These are phyloP conservation scores for Bimastos eiseni DNA, from an alignment of 2,888 invertebrate genomes.

Conservation along the genomic window DNA sequence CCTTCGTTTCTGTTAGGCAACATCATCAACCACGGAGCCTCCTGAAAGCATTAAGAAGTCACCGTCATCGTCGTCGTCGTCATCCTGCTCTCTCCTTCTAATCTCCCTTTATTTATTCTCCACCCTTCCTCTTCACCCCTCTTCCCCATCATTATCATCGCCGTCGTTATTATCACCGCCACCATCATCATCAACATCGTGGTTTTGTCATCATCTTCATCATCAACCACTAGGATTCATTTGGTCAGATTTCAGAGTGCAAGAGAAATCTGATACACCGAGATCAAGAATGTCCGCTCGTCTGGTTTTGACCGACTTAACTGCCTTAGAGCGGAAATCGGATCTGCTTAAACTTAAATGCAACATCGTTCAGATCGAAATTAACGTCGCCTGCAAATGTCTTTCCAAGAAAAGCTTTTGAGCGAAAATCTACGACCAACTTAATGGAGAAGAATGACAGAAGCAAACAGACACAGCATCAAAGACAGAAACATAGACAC, in stretches of 20 bases:
- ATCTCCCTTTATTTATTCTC: too few relatives aligned
- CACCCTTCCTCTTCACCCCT: neutral
- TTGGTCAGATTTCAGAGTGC: neutral
- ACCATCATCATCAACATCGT: neutral
- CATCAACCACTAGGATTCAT: neutral
- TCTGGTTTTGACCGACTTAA: too few relatives aligned
- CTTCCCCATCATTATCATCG: neutral
- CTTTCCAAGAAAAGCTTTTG: neutral
- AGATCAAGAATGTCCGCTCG: too few relatives aligned
- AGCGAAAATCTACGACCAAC: neutral
- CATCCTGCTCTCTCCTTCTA: too few relatives aligned
- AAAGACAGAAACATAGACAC: neutral
- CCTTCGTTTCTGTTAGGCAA: constrained; percentile 46
- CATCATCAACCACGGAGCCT: constrained; percentile 54
- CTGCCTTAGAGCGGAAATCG: too few relatives aligned
- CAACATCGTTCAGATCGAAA: neutral
- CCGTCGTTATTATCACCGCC: neutral
- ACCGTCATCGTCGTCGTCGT: neutral
- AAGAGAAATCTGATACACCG: neutral
- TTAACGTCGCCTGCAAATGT: neutral
- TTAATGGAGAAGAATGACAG: neutral
- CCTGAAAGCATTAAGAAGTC: constrained; percentile 33
- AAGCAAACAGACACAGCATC: neutral
- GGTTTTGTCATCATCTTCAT: neutral
- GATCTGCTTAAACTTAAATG: neutral